phyloP scores from a whole-genome alignment of 2,797 vertebrate genomes.

The Fistularia tabacaria region DNA sequence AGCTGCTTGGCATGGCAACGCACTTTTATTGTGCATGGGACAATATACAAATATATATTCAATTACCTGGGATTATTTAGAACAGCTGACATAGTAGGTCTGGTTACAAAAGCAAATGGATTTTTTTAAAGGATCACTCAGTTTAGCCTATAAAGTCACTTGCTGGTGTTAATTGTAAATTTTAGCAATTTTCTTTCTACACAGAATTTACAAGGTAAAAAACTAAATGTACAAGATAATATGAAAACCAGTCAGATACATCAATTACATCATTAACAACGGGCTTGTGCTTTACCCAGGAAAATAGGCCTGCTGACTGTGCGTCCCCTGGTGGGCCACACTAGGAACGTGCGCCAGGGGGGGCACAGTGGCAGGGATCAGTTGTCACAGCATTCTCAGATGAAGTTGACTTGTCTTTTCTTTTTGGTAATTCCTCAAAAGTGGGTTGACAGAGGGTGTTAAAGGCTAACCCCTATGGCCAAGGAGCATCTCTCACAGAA shows the following conservation, averaged over 20 bases:
- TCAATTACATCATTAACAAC: constrained; percentile 96
- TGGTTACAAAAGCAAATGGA: constrained; percentile 61
- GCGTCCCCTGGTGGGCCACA: constrained; percentile 39
- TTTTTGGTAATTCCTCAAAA: constrained; percentile 66
- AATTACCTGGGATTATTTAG: constrained; percentile 52
- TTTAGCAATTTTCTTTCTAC: constrained; percentile 80
- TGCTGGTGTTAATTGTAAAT: constrained; percentile 90
- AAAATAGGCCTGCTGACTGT: constrained; percentile 69
- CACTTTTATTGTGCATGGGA: constrained; percentile 46
- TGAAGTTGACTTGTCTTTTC: constrained; percentile 59
- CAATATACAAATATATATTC: constrained; percentile 59
- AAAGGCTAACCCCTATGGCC: constrained; percentile 58
- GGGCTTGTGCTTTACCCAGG: constrained; percentile 89
- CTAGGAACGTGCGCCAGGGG: constrained; percentile 7
- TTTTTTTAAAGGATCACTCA: constrained; percentile 63
- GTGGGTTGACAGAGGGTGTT: constrained; percentile 48
- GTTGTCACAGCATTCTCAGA: constrained; percentile 72
- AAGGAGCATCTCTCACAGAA: constrained; percentile 61
- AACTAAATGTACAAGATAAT: constrained; percentile 87
- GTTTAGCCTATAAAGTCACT: constrained; percentile 87
- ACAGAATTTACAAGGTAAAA: constrained; percentile 99
- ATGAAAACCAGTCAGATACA: constrained; percentile 86
- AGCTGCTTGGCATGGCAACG: constrained; percentile 67
- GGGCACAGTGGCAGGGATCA: constrained; percentile 59
- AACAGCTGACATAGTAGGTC: constrained; percentile 56